Conservation (phyloP, 2,888 invertebrate species). For the Lypha dubia region DNA sequence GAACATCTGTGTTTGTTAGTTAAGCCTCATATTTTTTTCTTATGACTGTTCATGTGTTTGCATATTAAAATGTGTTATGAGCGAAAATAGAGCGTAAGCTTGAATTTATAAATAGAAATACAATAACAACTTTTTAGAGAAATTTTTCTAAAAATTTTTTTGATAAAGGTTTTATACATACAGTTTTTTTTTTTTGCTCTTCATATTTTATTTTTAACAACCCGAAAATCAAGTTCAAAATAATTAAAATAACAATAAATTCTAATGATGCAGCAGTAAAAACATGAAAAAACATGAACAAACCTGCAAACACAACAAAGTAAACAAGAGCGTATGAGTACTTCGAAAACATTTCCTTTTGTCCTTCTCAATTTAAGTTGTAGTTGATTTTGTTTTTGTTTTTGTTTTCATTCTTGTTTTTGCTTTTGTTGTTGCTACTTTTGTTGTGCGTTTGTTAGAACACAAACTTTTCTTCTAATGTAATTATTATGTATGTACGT, state of each 20-base stretch:
- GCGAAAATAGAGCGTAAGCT: background rate
- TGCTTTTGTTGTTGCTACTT: background rate
- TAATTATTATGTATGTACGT: constrained; percentile 57
- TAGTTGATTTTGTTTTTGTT: constrained; percentile 5
- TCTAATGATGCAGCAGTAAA: constrained; percentile 30
- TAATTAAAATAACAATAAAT: constrained; percentile 69
- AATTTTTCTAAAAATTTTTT: constrained; percentile 33
- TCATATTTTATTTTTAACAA: constrained; percentile 47
- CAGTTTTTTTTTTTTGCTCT: constrained; percentile 16
- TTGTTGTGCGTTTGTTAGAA: constrained; percentile 23
- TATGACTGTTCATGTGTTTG: background rate
- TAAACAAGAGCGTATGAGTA: constrained; percentile 37
- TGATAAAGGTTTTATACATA: constrained; percentile 21
- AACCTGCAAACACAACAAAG: background rate
- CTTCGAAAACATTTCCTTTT: constrained; percentile 60
- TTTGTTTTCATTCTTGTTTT: too few relatives aligned
- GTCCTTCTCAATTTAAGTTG: constrained; percentile 46
- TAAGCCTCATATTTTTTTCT: constrained; percentile 1
- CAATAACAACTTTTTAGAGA: background rate
- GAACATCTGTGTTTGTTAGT: constrained; percentile 40
- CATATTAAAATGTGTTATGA: background rate
- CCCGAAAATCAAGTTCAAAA: constrained; percentile 61
- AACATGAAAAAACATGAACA: background rate
- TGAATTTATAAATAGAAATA: constrained; percentile 19
- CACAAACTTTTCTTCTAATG: constrained; percentile 55